Conservation (phyloP, 2,888 invertebrate genomes). For the Thecocarcelia acutangulata region DNA sequence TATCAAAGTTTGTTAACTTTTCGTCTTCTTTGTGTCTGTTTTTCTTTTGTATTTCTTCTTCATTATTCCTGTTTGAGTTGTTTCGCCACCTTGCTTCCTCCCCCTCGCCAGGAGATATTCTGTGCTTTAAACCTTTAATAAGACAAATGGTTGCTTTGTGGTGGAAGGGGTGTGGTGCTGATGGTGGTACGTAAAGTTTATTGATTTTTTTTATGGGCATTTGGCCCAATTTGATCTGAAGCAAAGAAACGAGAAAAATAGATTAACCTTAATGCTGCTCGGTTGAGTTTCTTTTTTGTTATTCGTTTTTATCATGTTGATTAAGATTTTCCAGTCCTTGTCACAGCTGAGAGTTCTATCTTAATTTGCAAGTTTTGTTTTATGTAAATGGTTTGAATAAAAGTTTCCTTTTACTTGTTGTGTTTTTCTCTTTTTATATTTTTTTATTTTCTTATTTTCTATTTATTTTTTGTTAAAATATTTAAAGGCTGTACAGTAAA, state of each 20-base stretch:
- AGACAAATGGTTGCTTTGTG: too few relatives aligned
- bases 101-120: too few relatives aligned
- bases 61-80: too few relatives aligned
- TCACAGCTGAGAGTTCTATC: slow-evolving; percentile 29
- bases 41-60: too few relatives aligned
- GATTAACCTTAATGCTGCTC: slow-evolving; percentile 9
- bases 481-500: neutral
- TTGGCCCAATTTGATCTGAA: slow-evolving; percentile 6
- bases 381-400: too few relatives aligned
- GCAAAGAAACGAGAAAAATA: neutral
- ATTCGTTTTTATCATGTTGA: slow-evolving; percentile 23
- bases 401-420: neutral
- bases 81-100: too few relatives aligned
- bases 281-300: neutral
- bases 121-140: too few relatives aligned
- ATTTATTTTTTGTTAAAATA: neutral
- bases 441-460: neutral
- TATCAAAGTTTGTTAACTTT: too few relatives aligned
- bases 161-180: too few relatives aligned
- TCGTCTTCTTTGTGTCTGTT: too few relatives aligned
- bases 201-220: slow-evolving; percentile 36
- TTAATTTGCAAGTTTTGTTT: slow-evolving; percentile 1
- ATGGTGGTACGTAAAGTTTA: neutral
- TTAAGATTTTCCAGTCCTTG: slow-evolving; percentile 15
- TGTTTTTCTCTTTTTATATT: neutral